Evolutionary conservation across 2,888 invertebrate genomes (phyloP), one percentile per base, ranked within the genome.

Genomic region (Parapristionchus giblindavisi): DNA sequence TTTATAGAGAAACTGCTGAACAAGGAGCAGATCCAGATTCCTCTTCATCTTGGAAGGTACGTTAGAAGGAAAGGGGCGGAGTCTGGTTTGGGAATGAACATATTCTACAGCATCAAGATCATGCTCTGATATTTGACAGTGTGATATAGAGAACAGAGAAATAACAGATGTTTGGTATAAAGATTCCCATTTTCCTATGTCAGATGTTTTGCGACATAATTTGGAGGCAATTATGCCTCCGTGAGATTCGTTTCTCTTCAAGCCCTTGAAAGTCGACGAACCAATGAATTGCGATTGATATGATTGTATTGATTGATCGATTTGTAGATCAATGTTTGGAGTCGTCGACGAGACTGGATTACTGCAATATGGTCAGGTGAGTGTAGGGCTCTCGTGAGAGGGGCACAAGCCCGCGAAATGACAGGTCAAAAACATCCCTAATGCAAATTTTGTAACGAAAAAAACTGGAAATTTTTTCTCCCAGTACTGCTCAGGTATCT

Each of bases 271-370:
- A n/a, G n/a, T n/a, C n/a, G n/a, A 14, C 48, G 48, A 11, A 14
- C 21, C 48, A 48, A 48, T 11, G 48, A 48, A 21, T 21, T 14
- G 21, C 21, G 48, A 48, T 21, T 48, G 48, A 48, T 48, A 48
- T 11, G 11, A 48, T 21, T 48, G 48, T n/a, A n/a, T n/a, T n/a
- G n/a, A 36, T 17, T 36, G 24, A 65, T 58, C 60, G 0, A n/a
- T 24, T 32, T 82, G 77, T 2, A 78, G 87, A 21, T 81, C 84
- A 27, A 81, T 86, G 83, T 80, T 87, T 66, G 87, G 87, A 27
- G 81, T 87, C 2, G 79, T 84, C 21, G 87, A 87, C 54, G 87
- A 87, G 58, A 82, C 83, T 3, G 86, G 87, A 24, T 75, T 75
- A 8, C 76, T 85, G 32, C 83, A 84, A 61, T 80, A 81, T 71